phyloP scores from a whole-genome alignment of 2,113 vertebrate genomes.

The Chloroceryle aenea region DNA sequence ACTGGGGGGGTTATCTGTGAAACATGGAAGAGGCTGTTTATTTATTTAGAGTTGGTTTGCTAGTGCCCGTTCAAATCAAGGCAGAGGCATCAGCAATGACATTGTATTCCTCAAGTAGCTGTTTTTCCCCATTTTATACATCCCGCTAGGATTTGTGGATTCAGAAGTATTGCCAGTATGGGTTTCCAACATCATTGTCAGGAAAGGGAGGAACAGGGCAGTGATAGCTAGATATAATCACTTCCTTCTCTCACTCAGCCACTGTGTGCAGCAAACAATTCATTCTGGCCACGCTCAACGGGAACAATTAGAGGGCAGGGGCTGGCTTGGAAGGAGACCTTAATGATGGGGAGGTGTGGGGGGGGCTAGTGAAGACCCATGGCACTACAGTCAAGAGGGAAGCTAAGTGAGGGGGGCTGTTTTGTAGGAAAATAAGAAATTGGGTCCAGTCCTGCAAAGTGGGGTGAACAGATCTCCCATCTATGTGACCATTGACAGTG shows the following conservation, averaged over 20 bases:
- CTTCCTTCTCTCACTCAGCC: slow-evolving; percentile 3
- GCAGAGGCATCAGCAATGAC: background rate
- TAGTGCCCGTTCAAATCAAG: background rate
- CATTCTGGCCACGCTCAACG: slow-evolving; percentile 76
- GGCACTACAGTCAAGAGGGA: background rate
- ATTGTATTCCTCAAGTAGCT: background rate
- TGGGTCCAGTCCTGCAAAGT: background rate
- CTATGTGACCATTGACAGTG: accelerated
- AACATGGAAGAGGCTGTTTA: background rate
- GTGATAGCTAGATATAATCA: background rate
- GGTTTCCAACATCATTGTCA: background rate
- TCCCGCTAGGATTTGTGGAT: background rate
- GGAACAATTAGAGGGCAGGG: slow-evolving; percentile 82
- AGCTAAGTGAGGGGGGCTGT: background rate
- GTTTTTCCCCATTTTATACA: background rate
- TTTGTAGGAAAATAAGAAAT: background rate
- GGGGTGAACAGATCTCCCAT: background rate
- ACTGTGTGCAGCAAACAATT: slow-evolving; percentile 62
- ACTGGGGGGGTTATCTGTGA: background rate
- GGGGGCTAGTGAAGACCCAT: background rate
- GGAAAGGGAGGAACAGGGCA: background rate
- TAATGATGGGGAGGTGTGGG: background rate
- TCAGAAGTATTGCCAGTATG: background rate
- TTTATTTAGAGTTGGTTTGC: background rate
- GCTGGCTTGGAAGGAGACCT: slow-evolving; percentile 74